Evolutionary conservation across 2,113 vertebrate genomes (phyloP).

Genomic region (Gymnorhina tibicen): DNA sequence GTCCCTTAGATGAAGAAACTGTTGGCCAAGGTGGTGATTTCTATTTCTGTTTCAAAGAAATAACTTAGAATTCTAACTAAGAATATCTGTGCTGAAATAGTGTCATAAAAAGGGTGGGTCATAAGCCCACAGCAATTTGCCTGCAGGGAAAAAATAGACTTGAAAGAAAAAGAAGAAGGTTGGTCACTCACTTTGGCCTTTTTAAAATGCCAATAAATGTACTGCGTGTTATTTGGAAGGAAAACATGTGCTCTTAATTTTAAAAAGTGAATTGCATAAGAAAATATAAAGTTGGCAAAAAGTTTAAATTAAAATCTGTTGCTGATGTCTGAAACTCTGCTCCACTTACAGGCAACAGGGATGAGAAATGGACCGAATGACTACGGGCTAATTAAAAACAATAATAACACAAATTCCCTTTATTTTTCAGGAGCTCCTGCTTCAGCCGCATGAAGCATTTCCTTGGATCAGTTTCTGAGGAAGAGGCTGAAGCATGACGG

Average conservation of each 20-base stretch:
- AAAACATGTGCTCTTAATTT: conserved; percentile 37
- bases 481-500: neutral
- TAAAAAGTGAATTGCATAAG: conserved; percentile 40
- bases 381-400: neutral
- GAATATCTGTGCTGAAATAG: conserved; percentile 57
- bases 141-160: conserved; percentile 56
- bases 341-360: neutral
- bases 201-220: conserved; percentile 52
- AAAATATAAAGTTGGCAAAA: conserved; percentile 44
- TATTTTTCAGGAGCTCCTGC: neutral
- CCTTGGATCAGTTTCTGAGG: neutral
- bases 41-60: conserved; percentile 59
- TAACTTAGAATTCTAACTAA: conserved; percentile 49
- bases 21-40: conserved; percentile 24
- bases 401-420: neutral
- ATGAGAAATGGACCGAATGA: neutral
- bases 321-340: neutral
- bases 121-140: conserved; percentile 54
- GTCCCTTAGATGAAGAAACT: neutral
- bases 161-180: conserved; percentile 43
- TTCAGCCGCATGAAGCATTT: neutral
- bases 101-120: conserved; percentile 58
- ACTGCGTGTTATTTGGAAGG: conserved; percentile 29
- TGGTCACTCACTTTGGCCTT: conserved; percentile 16
- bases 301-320: conserved; percentile 39